Conservation (phyloP, 2,113 vertebrate genomes). For the Corythornis madagascariensis region DNA sequence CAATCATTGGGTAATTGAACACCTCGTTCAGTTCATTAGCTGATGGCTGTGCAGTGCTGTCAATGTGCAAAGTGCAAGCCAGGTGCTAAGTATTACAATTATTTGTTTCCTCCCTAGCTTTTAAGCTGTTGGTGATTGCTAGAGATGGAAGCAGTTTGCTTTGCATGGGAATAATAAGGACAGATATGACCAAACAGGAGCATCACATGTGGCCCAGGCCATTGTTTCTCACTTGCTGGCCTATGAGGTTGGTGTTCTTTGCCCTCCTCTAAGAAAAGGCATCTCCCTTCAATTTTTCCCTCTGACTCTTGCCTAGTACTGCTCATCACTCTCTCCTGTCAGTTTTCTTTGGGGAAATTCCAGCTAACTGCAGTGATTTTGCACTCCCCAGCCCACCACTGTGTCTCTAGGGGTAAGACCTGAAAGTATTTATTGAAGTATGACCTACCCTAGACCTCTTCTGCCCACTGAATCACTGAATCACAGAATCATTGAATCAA, state of each 20-base stretch:
- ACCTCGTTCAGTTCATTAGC: constrained; percentile 64
- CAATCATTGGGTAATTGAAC: constrained; percentile 61
- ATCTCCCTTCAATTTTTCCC: neutral
- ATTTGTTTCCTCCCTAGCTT: constrained; percentile 47
- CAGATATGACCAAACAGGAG: neutral
- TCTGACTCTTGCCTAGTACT: neutral
- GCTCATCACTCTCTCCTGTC: neutral
- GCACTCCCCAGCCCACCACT: neutral
- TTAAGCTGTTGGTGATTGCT: neutral
- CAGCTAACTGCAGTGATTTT: neutral
- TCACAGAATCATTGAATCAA: no score
- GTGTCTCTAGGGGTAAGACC: neutral
- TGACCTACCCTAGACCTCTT: neutral
- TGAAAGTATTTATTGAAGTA: fast-evolving
- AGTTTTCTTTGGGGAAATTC: neutral
- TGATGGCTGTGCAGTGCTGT: constrained; percentile 35
- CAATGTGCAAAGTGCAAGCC: constrained; percentile 27
- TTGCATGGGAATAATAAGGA: neutral
- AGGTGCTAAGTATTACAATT: constrained; percentile 47
- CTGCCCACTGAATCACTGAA: neutral
- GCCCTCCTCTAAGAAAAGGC: neutral
- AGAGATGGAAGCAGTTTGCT: neutral
- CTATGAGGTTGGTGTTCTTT: neutral
- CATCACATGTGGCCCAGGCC: neutral
- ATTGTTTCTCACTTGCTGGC: neutral